phyloP scores from a whole-genome alignment of 2,888 invertebrate species.

The Agonum fuliginosum region DNA sequence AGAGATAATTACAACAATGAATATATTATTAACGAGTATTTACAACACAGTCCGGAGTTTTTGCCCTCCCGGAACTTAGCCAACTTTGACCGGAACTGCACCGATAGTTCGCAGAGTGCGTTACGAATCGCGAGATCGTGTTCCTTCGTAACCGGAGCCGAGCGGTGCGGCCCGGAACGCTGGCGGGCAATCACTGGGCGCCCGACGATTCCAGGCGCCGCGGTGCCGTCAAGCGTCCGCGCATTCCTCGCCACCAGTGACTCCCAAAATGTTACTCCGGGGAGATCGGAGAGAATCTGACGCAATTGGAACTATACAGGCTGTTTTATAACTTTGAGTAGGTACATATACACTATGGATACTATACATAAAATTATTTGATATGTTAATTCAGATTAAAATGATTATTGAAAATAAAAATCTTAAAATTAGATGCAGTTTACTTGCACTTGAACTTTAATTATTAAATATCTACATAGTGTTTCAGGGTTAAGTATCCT shows the following conservation, averaged over 20 bases:
- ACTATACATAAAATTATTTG: too few species aligned
- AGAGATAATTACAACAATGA: not conserved
- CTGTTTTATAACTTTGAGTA: too few species aligned
- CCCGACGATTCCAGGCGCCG: slow-evolving; percentile 66
- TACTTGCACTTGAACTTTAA: too few species aligned
- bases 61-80: not conserved
- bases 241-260: slow-evolving; percentile 62
- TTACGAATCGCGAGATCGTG: not conserved
- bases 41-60: not conserved
- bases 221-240: slow-evolving; percentile 65
- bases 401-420: too few species aligned
- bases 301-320: not conserved
- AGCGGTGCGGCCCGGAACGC: slow-evolving; percentile 64
- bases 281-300: not conserved
- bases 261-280: slow-evolving; percentile 15
- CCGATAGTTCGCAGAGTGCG: not conserved
- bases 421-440: too few species aligned
- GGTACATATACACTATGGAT: too few species aligned
- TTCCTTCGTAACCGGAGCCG: not conserved
- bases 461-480: too few species aligned
- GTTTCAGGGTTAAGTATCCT: too few species aligned
- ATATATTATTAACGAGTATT: not conserved
- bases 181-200: slow-evolving; percentile 68
- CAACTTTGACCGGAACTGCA: not conserved
- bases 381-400: too few species aligned